A percentile compares a stretch with the other conserved stretches of the same genome.
phyloP scores from a whole-genome alignment of 2,888 invertebrate species.

The Leptinotarsa rubiginosa region DNA sequence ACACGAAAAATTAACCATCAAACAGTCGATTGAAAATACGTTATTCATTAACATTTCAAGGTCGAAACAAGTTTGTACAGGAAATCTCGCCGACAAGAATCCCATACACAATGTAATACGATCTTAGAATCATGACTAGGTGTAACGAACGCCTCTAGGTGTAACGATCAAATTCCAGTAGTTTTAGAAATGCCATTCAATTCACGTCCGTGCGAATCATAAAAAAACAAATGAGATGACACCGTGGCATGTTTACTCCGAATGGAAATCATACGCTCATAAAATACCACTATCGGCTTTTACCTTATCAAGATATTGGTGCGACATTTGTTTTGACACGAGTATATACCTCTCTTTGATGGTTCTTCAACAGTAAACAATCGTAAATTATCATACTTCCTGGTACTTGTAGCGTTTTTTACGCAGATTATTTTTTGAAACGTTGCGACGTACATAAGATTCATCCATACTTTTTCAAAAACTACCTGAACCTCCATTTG shows the following conservation, averaged over 20 bases:
- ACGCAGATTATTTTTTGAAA: no score
- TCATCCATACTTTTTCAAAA: no score
- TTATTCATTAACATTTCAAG: conserved; percentile 2
- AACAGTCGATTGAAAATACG: neutral
- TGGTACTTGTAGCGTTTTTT: neutral
- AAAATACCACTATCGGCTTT: neutral
- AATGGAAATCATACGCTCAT: neutral
- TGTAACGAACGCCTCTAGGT: neutral
- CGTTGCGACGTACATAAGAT: no score
- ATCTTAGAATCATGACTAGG: neutral
- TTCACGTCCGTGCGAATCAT: neutral
- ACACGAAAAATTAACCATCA: neutral
- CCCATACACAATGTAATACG: conserved; percentile 1
- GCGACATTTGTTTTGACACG: conserved; percentile 5
- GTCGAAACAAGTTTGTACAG: neutral
- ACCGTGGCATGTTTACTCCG: neutral
- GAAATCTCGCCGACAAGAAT: neutral
- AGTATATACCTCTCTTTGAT: neutral
- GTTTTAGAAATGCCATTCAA: neutral
- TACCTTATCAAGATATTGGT: neutral
- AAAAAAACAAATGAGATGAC: conserved; percentile 9
- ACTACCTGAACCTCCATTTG: no score
- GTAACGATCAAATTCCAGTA: conserved; percentile 11
- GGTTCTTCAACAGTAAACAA: neutral
- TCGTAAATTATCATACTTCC: neutral